A percentile compares a stretch with the other conserved stretches of the same genome.
Evolutionary conservation across 2,113 vertebrate genomes (phyloP).

Genomic region (Onychostruthus taczanowskii): DNA sequence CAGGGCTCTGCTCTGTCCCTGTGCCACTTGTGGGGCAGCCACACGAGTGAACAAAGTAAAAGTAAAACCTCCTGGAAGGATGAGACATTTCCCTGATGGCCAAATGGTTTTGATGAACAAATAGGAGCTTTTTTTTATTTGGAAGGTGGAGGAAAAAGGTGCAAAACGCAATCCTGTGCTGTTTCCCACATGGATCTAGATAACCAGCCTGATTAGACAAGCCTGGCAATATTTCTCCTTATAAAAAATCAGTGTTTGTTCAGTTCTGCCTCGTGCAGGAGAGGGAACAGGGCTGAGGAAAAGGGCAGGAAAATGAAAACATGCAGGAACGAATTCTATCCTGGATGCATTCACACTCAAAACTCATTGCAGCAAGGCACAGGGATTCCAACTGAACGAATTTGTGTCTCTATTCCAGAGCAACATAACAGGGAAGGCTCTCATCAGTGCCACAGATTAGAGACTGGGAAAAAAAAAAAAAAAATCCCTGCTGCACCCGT

Average conservation of each 20-base stretch:
- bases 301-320: neutral
- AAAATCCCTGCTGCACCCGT: neutral
- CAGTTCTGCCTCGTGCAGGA: neutral
- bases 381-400: neutral
- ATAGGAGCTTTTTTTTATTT: neutral
- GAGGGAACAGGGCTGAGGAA: neutral
- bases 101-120: neutral
- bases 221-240: neutral
- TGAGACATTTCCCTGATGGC: neutral
- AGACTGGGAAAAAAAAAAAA: neutral
- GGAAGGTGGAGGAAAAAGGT: neutral
- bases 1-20: neutral
- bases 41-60: rapidly evolving
- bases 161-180: neutral
- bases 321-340: neutral
- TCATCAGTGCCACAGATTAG: conserved; percentile 1
- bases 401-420: neutral
- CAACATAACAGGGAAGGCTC: neutral
- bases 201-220: neutral
- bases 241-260: neutral
- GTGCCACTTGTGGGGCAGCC: neutral
- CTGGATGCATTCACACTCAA: neutral
- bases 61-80: neutral
- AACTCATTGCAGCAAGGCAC: neutral
- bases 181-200: neutral